Conservation (phyloP, 2,113 vertebrate genomes). For the Leptocoma aspasia region DNA sequence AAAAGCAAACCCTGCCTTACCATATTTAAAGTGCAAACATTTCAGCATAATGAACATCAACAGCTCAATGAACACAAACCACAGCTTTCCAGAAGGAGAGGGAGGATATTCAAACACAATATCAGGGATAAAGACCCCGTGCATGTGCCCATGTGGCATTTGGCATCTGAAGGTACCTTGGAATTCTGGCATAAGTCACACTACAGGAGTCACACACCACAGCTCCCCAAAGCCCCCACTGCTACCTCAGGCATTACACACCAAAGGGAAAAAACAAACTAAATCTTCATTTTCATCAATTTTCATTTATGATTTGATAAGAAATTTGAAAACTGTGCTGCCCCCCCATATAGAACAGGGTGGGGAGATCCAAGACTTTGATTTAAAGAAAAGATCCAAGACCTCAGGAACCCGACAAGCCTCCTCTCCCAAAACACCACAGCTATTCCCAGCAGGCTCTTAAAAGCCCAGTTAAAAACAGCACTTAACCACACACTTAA, state of each 20-base stretch:
- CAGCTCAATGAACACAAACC: neutral
- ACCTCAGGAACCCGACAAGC: neutral
- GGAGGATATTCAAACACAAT: neutral
- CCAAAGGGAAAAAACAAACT: neutral
- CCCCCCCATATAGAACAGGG: neutral
- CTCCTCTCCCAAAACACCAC: neutral
- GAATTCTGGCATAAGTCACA: neutral
- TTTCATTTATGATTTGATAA: neutral
- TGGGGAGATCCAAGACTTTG: neutral
- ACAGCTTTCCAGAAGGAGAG: neutral
- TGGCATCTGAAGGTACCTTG: neutral
- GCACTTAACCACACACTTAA: constrained; percentile 30
- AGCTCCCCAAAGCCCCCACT: neutral
- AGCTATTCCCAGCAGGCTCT: neutral
- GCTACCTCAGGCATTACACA: neutral
- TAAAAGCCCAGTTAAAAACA: neutral
- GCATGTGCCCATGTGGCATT: accelerated
- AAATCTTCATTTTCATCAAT: neutral
- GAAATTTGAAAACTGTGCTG: neutral
- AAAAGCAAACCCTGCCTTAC: neutral
- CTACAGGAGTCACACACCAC: neutral
- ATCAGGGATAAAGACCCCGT: accelerated
- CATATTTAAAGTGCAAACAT: constrained; percentile 28
- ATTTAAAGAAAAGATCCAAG: neutral
- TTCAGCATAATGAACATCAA: constrained; percentile 18